Percentiles rank a stretch among this genome's conserved stretches.
phyloP scores from a whole-genome alignment of 2,797 vertebrate genomes.

The Hyperoplus lanceolatus region DNA sequence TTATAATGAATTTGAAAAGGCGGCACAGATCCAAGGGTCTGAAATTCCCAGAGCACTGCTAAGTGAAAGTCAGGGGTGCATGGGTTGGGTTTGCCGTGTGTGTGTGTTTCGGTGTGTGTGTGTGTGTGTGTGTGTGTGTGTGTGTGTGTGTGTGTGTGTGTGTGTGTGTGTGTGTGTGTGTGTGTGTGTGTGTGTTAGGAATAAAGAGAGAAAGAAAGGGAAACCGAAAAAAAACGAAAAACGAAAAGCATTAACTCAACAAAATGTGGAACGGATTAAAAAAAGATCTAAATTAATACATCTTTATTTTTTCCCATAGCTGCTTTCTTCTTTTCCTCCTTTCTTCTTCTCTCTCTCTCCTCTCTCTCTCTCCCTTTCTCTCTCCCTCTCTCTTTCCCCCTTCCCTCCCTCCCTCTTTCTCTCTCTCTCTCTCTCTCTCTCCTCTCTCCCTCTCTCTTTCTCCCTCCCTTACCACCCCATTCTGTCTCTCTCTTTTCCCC shows the following conservation, averaged over 20 bases:
- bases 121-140: too few species aligned
- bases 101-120: too few species aligned
- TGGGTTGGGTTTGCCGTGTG: too few species aligned
- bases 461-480: too few species aligned
- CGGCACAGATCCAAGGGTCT: slow-evolving; percentile 77
- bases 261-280: slow-evolving; percentile 71
- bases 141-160: too few species aligned
- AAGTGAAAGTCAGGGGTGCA: slow-evolving; percentile 67
- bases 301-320: slow-evolving; percentile 59
- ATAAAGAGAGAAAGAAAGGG: not conserved
- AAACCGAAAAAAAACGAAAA: slow-evolving; percentile 46
- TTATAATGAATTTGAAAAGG: slow-evolving; percentile 86
- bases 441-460: too few species aligned
- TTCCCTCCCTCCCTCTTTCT: slow-evolving; percentile 6
- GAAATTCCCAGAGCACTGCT: slow-evolving; percentile 81
- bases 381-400: too few species aligned
- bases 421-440: not conserved
- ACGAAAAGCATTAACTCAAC: slow-evolving; percentile 73
- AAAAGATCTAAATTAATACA: slow-evolving; percentile 58
- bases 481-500: too few species aligned
- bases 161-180: too few species aligned
- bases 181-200: too few species aligned
- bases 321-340: slow-evolving; percentile 61
- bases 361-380: too few species aligned
- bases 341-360: slow-evolving; percentile 69